Conservation (phyloP, 2,888 invertebrate species). For the Mayetiola destructor region DNA sequence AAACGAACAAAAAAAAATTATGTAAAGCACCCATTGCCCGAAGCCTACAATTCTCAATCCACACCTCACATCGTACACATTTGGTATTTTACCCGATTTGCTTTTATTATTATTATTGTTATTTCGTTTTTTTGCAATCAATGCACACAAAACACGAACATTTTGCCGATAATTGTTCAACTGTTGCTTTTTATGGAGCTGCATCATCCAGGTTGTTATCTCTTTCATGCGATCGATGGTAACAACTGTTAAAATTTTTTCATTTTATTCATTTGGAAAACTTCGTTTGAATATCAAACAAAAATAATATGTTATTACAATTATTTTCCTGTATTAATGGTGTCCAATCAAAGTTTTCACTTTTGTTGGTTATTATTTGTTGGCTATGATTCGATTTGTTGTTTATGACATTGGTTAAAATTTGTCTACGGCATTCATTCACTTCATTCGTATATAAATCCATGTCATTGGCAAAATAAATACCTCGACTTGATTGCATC, state of each 20-base stretch:
- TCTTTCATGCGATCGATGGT: not conserved
- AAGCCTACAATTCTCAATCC: no score
- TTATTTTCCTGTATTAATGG: not conserved
- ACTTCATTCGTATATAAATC: slow-evolving; percentile 2
- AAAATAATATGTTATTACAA: no score
- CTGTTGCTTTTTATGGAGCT: not conserved
- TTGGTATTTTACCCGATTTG: no score
- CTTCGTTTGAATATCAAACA: no score
- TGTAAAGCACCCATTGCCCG: no score
- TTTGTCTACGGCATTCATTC: not conserved
- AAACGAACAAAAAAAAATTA: no score
- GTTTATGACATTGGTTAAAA: not conserved
- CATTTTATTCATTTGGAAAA: no score
- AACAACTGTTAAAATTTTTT: no score
- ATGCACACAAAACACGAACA: not conserved
- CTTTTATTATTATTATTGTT: no score
- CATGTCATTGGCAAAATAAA: slow-evolving; percentile 13
- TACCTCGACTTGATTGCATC: not conserved
- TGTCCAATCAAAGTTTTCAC: not conserved
- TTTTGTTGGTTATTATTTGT: not conserved
- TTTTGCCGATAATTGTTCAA: not conserved
- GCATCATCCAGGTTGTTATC: not conserved
- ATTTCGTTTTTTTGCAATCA: not conserved
- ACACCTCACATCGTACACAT: no score
- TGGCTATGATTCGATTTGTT: not conserved